These are phyloP conservation scores for Tanypteryx hageni DNA, from an alignment of 2,888 invertebrate genomes.

Conservation along the genomic window DNA sequence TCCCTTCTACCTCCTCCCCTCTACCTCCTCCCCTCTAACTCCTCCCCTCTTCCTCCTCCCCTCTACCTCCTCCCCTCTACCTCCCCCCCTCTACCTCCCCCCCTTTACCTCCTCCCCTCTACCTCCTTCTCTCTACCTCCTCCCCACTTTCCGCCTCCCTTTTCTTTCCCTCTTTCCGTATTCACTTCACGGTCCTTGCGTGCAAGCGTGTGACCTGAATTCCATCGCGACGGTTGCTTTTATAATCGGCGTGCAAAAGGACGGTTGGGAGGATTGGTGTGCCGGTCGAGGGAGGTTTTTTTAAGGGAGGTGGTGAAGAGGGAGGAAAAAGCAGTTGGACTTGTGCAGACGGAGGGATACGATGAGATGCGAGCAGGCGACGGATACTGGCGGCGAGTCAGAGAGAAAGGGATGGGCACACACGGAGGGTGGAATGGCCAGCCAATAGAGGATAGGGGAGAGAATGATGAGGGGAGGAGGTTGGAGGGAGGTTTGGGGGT, in stretches of 20 bases:
- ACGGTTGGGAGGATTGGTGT: neutral
- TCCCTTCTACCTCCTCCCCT: neutral
- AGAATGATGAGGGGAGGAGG: neutral
- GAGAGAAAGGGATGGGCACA: neutral
- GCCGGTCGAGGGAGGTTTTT: too few species aligned
- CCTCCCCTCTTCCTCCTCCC: neutral
- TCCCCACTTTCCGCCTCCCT: neutral
- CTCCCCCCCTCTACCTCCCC: too few species aligned
- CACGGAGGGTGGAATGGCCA: neutral
- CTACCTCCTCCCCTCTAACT: neutral
- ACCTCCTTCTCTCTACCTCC: too few species aligned
- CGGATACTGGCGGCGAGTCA: neutral
- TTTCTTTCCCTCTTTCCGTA: neutral
- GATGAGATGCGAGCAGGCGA: neutral
- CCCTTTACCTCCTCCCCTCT: neutral
- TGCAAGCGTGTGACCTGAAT: constrained; percentile 58
- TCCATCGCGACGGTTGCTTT: neutral
- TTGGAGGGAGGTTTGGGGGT: neutral
- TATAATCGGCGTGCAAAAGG: constrained; percentile 51
- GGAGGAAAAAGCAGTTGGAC: neutral
- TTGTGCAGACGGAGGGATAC: neutral
- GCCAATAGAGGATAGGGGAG: neutral
- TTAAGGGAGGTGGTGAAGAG: neutral
- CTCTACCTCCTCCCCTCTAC: neutral
- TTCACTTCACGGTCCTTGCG: constrained; percentile 35